phyloP scores from a whole-genome alignment of 2,797 vertebrate genomes.

The Uromys caudimaculatus region DNA sequence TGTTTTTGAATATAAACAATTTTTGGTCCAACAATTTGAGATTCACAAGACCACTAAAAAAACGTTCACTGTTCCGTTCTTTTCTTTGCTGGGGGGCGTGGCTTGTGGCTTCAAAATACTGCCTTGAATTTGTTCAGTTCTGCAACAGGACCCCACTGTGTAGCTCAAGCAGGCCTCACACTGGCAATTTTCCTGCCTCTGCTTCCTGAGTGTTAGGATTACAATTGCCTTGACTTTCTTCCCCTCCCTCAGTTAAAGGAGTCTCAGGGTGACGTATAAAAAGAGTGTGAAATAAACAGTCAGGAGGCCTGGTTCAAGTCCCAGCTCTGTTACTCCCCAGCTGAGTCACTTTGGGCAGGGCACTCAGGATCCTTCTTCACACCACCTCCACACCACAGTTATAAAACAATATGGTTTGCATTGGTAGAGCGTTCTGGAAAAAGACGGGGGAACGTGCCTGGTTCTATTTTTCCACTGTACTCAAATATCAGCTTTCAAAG shows the following conservation, averaged over 20 bases:
- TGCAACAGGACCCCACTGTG: background rate
- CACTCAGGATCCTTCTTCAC: background rate
- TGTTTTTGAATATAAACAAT: slow-evolving; percentile 39
- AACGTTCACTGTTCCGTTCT: background rate
- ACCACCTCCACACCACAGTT: background rate
- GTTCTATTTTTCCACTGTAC: background rate
- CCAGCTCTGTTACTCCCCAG: background rate
- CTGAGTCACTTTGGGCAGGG: background rate
- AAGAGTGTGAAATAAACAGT: background rate
- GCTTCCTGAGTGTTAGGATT: background rate
- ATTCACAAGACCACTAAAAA: background rate
- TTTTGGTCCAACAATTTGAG: background rate
- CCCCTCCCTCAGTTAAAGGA: background rate
- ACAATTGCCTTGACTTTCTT: background rate
- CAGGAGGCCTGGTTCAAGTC: background rate
- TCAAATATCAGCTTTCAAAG: slow-evolving; percentile 46
- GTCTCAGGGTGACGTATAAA: background rate
- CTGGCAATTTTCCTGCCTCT: background rate
- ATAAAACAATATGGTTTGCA: background rate
- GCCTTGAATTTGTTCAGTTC: background rate
- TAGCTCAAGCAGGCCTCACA: background rate
- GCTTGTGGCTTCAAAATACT: background rate
- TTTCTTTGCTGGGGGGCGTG: background rate
- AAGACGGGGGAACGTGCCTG: background rate
- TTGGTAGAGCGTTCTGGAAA: slow-evolving; percentile 23